Conservation (phyloP, 30 jellyfish, hydroid and myxozoan species). For the Turritopsis rubra region DNA sequence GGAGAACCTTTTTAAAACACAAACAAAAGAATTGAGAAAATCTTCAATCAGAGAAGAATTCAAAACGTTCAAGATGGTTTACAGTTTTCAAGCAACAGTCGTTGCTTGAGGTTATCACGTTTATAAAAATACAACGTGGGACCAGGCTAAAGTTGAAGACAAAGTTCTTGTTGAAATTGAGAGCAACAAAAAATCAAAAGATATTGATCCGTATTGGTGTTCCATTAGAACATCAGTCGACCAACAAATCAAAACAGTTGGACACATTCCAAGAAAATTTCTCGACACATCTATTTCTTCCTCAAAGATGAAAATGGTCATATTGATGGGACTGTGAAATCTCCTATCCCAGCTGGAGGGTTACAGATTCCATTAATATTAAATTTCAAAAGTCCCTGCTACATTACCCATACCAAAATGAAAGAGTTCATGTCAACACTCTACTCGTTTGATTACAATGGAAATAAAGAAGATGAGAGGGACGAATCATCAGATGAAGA, state of each 20-base stretch:
- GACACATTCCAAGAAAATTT: slow-evolving; percentile 11
- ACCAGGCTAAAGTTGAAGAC: neutral
- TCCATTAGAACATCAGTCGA: slow-evolving; percentile 4
- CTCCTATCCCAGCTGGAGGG: slow-evolving; percentile 6
- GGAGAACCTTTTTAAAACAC: too few relatives aligned
- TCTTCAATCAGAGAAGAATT: neutral
- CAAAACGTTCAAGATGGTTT: neutral
- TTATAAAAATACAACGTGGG: slow-evolving; percentile 12
- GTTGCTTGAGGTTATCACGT: slow-evolving; percentile 17
- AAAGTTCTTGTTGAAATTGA: neutral
- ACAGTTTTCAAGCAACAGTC: slow-evolving; percentile 20
- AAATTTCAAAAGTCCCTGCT: neutral
- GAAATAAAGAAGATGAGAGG: neutral
- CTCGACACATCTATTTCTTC: neutral
- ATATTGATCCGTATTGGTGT: neutral
- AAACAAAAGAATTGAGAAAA: neutral
- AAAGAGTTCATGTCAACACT: neutral
- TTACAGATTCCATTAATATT: neutral
- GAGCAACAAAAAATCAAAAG: neutral
- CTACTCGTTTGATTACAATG: neutral
- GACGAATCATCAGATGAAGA: neutral
- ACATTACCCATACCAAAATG: neutral
- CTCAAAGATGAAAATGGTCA: neutral
- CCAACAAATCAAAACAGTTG: slow-evolving; percentile 17
- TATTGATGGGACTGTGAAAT: neutral